phyloP scores from a whole-genome alignment of 2,113 vertebrate species.

The Beaufortia kweichowensis region DNA sequence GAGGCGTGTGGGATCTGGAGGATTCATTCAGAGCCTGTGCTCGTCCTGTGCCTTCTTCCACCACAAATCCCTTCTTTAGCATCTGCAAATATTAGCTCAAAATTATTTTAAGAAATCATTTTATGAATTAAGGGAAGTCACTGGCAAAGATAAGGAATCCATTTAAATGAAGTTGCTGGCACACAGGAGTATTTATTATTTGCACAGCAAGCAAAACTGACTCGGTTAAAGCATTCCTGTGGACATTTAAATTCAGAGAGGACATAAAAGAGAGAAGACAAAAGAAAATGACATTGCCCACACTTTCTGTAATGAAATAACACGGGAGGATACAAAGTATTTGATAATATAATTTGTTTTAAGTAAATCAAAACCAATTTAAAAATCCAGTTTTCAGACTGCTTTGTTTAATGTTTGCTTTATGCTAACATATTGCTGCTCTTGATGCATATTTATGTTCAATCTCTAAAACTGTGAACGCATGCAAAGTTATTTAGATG shows the following conservation, averaged over 20 bases:
- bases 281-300: too few species aligned
- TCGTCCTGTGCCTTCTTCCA: slow-evolving; percentile 55
- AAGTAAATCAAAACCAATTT: background rate
- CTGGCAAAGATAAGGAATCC: slow-evolving; percentile 71
- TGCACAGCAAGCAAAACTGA: slow-evolving; percentile 68
- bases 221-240: slow-evolving; percentile 68
- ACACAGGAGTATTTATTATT: slow-evolving; percentile 78
- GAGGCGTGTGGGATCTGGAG: slow-evolving; percentile 56
- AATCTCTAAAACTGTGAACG: background rate
- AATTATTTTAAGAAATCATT: slow-evolving; percentile 75
- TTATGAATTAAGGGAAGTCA: slow-evolving; percentile 64
- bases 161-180: slow-evolving; percentile 60
- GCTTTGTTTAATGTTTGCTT: too few species aligned
- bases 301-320: too few species aligned
- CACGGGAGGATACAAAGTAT: background rate
- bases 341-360: background rate
- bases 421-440: too few species aligned
- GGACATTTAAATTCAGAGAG: slow-evolving; percentile 69
- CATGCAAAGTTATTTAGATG: background rate
- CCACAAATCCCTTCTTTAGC: slow-evolving; percentile 75
- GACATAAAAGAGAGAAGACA: slow-evolving; percentile 42
- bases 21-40: slow-evolving; percentile 58
- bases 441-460: background rate
- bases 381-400: too few species aligned
- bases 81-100: slow-evolving; percentile 74